Evolutionary conservation across 2,888 invertebrate genomes (phyloP).

Genomic region (Platycheirus albimanus): DNA sequence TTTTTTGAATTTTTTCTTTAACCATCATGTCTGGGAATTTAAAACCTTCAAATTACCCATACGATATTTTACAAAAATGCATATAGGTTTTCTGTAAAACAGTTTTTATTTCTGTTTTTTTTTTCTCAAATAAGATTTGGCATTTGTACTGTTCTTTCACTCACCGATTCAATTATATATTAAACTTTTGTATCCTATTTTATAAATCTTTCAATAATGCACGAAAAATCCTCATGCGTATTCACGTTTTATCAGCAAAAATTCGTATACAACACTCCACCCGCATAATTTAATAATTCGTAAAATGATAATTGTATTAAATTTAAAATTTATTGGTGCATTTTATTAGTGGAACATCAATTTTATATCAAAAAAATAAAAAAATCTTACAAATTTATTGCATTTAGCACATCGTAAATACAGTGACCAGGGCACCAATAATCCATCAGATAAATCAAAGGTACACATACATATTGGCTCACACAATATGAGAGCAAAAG

Average conservation of each 20-base stretch:
- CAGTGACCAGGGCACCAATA: conserved; percentile 29
- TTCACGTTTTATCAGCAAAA: conserved; percentile 10
- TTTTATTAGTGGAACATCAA: conserved; percentile 39
- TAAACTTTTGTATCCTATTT: neutral
- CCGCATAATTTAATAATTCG: conserved; percentile 26
- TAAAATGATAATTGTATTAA: conserved; percentile 38
- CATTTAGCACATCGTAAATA: conserved; percentile 67
- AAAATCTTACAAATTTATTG: conserved; percentile 48
- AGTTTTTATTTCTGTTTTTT: too few relatives aligned
- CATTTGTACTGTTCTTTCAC: too few relatives aligned
- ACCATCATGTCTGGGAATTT: too few relatives aligned
- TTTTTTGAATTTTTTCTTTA: too few relatives aligned
- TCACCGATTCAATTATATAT: too few relatives aligned
- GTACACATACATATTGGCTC: conserved; percentile 1
- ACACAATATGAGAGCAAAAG: conserved; percentile 17
- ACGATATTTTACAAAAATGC: too few relatives aligned
- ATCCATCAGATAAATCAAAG: conserved; percentile 62
- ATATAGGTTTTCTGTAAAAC: too few relatives aligned
- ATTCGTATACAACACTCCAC: neutral
- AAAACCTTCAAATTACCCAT: too few relatives aligned
- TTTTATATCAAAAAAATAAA: conserved; percentile 29
- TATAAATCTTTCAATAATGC: neutral
- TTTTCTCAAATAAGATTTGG: too few relatives aligned
- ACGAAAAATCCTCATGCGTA: neutral
- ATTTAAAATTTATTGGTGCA: conserved; percentile 40